Percentiles rank a stretch among this genome's conserved stretches.
These are phyloP conservation scores for Drosophila borborema DNA, from an alignment of 2,888 invertebrate species.

Conservation along the genomic window DNA sequence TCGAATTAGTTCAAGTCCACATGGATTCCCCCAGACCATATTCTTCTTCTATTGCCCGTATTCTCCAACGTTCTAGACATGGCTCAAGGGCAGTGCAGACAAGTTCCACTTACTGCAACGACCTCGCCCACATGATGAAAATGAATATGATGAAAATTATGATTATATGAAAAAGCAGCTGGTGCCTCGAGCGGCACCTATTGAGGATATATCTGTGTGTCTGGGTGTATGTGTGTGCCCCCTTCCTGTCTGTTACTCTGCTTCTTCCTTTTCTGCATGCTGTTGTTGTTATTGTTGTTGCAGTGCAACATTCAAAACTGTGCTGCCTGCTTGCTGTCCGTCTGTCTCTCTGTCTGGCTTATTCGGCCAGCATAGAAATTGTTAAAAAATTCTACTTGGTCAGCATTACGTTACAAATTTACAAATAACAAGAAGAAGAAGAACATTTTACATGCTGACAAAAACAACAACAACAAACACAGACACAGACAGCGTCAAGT, in stretches of 20 bases:
- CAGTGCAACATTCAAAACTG: constrained; percentile 52
- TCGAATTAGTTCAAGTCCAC: neutral
- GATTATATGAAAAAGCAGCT: constrained; percentile 63
- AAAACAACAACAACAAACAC: constrained; percentile 42
- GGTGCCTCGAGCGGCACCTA: constrained; percentile 65
- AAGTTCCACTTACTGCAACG: constrained; percentile 48
- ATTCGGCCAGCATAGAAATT: constrained; percentile 63
- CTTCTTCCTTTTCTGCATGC: neutral
- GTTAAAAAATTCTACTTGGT: constrained; percentile 78
- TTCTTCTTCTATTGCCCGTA: constrained; percentile 15
- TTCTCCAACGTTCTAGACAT: neutral
- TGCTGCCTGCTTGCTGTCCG: constrained; percentile 51
- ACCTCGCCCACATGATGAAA: constrained; percentile 57
- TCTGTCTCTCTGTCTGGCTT: constrained; percentile 48
- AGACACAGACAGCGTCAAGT: constrained; percentile 32
- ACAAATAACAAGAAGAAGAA: constrained; percentile 43
- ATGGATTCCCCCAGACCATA: neutral
- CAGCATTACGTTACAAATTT: constrained; percentile 82
- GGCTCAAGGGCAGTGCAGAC: constrained; percentile 23
- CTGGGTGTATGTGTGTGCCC: constrained; percentile 23
- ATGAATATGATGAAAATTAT: constrained; percentile 63
- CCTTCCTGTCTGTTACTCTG: constrained; percentile 31
- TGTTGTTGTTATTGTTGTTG: constrained; percentile 10
- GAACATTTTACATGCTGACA: constrained; percentile 68
- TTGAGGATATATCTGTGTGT: constrained; percentile 55